phyloP scores from a whole-genome alignment of 2,797 vertebrate species.

The Lophotriccus pileatus region DNA sequence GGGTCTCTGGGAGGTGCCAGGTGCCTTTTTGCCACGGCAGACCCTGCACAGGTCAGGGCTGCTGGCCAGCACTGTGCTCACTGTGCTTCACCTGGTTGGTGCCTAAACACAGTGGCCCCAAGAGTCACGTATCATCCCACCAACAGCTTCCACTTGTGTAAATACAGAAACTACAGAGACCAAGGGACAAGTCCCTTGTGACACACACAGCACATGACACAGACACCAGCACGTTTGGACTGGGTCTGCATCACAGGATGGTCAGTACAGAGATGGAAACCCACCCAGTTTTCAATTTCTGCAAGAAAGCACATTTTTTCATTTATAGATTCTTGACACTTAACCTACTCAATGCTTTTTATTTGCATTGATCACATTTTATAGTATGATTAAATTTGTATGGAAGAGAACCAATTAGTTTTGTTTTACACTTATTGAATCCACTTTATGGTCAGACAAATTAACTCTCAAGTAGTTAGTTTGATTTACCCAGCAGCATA shows the following conservation, averaged over 20 bases:
- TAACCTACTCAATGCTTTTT: slow-evolving; percentile 73
- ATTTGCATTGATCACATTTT: slow-evolving; percentile 81
- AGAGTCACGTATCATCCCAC: not conserved
- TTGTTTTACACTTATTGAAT: slow-evolving; percentile 81
- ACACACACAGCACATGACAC: not conserved
- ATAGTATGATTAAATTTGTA: slow-evolving; percentile 82
- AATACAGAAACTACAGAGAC: not conserved
- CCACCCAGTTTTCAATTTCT: not conserved
- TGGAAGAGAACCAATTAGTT: slow-evolving; percentile 80
- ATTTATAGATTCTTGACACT: slow-evolving; percentile 70
- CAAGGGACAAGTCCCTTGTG: not conserved
- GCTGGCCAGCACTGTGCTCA: rapidly evolving
- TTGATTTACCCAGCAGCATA: slow-evolving; percentile 71
- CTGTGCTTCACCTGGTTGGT: not conserved
- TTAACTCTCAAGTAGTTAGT: slow-evolving; percentile 75
- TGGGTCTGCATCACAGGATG: not conserved
- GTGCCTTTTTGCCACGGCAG: not conserved
- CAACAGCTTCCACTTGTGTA: not conserved
- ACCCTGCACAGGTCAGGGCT: not conserved
- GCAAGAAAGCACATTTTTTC: not conserved
- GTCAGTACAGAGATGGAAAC: not conserved
- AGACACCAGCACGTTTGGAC: not conserved
- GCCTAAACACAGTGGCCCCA: not conserved
- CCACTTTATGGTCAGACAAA: slow-evolving; percentile 78
- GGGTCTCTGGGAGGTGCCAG: not conserved